Evolutionary conservation across 2,888 invertebrate species (phyloP).

Genomic region (Andrena trimmerana): DNA sequence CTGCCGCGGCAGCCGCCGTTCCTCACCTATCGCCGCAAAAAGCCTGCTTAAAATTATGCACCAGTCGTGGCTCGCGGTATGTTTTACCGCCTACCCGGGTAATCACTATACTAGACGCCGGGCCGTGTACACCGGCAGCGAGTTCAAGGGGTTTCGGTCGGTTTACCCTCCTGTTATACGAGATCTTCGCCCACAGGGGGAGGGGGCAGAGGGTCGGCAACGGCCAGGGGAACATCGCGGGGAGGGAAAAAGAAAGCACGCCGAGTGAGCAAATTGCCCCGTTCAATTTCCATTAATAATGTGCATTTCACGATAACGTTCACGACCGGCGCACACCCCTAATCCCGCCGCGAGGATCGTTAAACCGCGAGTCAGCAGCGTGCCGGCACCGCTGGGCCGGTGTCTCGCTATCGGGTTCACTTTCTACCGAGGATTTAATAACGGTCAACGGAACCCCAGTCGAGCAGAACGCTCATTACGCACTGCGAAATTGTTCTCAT

Average conservation of each 20-base stretch:
- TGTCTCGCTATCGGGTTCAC: conserved; percentile 64
- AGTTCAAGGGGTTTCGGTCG: conserved; percentile 42
- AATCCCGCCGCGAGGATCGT: conserved; percentile 46
- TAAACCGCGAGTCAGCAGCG: conserved; percentile 47
- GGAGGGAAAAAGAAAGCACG: conserved; percentile 15
- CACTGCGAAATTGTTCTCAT: conserved; percentile 63
- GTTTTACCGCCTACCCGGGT: conserved; percentile 42
- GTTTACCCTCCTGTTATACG: conserved; percentile 4
- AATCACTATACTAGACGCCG: conserved; percentile 46
- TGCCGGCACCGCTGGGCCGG: conserved; percentile 50
- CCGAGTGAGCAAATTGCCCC: conserved; percentile 12
- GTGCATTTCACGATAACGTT: conserved; percentile 50
- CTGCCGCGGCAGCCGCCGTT: conserved; percentile 9
- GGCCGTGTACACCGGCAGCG: conserved; percentile 1
- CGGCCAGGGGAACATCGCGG: too few relatives aligned
- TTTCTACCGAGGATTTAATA: conserved; percentile 68
- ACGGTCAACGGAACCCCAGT: conserved; percentile 54
- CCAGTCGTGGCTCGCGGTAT: conserved; percentile 35
- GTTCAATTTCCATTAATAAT: conserved; percentile 54
- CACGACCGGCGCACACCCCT: conserved; percentile 34
- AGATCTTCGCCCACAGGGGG: not conserved
- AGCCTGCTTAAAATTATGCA: conserved; percentile 48
- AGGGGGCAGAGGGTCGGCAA: not conserved
- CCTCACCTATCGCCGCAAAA: conserved; percentile 28
- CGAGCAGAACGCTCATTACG: conserved; percentile 66